Conservation (phyloP, 1,140 invertebrate species). For the Cyclargus thomasi region DNA sequence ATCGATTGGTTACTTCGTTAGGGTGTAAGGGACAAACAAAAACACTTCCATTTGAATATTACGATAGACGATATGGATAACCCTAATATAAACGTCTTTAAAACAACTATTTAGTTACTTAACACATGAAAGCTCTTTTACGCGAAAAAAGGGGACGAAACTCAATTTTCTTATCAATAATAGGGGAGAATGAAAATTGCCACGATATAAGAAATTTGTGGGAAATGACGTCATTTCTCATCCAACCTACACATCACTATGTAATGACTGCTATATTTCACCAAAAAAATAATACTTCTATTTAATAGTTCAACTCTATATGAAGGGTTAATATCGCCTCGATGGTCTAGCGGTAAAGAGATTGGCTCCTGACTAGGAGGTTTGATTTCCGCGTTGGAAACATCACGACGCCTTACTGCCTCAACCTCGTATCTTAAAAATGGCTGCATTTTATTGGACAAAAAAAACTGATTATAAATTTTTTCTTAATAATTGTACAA, state of each 20-base stretch:
- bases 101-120: not conserved
- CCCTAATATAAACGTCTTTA: not conserved
- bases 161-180: conserved; percentile 16
- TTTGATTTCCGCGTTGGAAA: too few relatives aligned
- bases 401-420: too few relatives aligned
- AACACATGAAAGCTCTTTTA: not conserved
- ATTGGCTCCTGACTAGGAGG: too few relatives aligned
- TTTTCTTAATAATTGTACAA: too few relatives aligned
- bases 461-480: too few relatives aligned
- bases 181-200: conserved; percentile 12
- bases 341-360: too few relatives aligned
- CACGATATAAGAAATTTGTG: conserved; percentile 25
- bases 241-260: conserved; percentile 42
- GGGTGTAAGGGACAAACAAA: too few relatives aligned
- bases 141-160: conserved; percentile 7
- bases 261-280: conserved; percentile 35
- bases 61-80: too few relatives aligned
- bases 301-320: not conserved
- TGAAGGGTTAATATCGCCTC: not conserved
- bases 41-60: too few relatives aligned
- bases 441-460: too few relatives aligned
- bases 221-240: conserved; percentile 33
- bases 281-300: not conserved
- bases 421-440: too few relatives aligned
- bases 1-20: too few relatives aligned